phyloP scores from a whole-genome alignment of 2,797 vertebrate genomes.

The Trichosurus vulpecula region DNA sequence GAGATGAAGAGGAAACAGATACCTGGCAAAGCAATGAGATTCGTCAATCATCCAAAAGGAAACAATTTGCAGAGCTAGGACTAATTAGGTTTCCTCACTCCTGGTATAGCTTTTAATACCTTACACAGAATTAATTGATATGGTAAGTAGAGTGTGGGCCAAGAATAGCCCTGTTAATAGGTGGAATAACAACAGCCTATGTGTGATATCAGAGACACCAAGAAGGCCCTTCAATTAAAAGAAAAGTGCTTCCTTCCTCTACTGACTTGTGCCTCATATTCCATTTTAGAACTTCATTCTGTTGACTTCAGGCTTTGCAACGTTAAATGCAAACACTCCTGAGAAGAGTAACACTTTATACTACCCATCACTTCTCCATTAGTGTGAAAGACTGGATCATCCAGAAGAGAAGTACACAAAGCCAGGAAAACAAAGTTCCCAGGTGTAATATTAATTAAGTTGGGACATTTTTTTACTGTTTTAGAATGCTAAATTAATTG shows the following conservation, averaged over 20 bases:
- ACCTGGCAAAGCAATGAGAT: accelerated
- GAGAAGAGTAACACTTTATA: background rate
- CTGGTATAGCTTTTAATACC: background rate
- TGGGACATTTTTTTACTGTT: too few species aligned
- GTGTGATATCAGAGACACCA: background rate
- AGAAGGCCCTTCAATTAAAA: background rate
- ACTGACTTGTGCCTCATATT: background rate
- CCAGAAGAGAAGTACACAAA: background rate
- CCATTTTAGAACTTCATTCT: background rate
- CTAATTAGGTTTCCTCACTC: background rate
- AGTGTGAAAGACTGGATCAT: background rate
- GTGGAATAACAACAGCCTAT: background rate
- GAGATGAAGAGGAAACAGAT: background rate
- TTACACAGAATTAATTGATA: background rate
- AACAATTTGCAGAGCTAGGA: background rate
- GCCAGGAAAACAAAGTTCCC: background rate
- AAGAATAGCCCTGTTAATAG: background rate
- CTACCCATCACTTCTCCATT: background rate
- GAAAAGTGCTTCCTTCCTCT: background rate
- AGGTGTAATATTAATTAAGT: too few species aligned
- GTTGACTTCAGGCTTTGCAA: background rate
- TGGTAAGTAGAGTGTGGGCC: background rate
- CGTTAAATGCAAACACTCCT: background rate
- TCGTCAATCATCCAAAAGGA: background rate
- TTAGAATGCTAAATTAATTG: too few species aligned